Evolutionary conservation across 1,140 invertebrate species (phyloP), one percentile per base, ranked within the genome.

Genomic region (Theocolax elegans): DNA sequence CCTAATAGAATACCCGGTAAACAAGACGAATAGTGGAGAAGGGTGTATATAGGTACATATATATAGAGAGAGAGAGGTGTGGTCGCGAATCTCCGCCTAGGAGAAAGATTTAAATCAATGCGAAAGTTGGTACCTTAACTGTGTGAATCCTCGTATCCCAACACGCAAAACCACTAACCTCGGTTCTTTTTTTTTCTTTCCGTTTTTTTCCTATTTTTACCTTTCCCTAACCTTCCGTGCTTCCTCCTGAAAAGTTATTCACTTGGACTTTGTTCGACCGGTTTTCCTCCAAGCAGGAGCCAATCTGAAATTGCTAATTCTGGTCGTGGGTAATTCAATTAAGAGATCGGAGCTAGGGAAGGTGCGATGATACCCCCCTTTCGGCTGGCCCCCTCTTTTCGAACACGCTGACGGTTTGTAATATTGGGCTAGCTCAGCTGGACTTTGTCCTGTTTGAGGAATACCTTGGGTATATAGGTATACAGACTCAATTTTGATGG

Each of bases 251-350:
- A 66, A 56, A 66, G 64, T 66, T 66, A 35, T 35, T 66, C 64
- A 31, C 64, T 46, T 17, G 10, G 51, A 66, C 51, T 66, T 56
- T 56, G 64, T 66, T 49, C 15, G 40, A n/a, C 13, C 44, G 64
- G 46, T 74, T 59, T 59, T 59, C 56, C 56, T 2, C 17, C 35
- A 8, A 2, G 19, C 38, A 59, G 67, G 66, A 67, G 76, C 75
- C 78, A 79, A 83, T 81, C 78, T 75, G 74, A 82, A 82, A 83
- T 81, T 79, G 79, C 80, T 81, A 82, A 83, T 83, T 80, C 77
- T 77, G 76, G 75, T 75, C 71, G n/a, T n/a, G 77, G 76, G 79
- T 83, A 79, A 84, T 83, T 83, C 79, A 84, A 84, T 84, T 84
- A 83, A 77, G 78, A 81, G 78, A 81, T 76, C 56, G 64, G 59